Base-by-base conservation (phyloP, 2,888 invertebrate genomes). In the Dascillus cervinus region DNA sequence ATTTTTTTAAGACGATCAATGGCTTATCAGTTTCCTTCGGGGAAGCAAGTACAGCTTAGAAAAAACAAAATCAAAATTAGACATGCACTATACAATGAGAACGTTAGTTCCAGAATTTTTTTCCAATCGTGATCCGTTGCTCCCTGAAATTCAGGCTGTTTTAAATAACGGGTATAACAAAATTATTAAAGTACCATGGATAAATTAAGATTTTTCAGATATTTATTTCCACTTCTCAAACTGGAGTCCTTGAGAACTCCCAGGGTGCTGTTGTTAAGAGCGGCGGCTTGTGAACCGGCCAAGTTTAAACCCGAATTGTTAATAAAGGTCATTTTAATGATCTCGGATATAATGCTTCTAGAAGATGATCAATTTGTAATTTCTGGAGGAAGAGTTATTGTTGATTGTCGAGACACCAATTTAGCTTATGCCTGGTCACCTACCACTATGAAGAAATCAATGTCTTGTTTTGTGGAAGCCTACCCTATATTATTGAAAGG, bases 11-110 rank as follows among this genome's bases (percentile, higher is more conserved):
- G 27, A 27, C 4, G 17, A 27, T 11, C 27, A 27, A 19, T 27
- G 27, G 27, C 9, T 27, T 23, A 47, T 74, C 3, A 60, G 70
- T 2, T 80, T 78, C 53, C 60, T 80, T 8, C 66, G 80, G 3
- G 77, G 78, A 13, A 75, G 74, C 49, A 79, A 79, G 55, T 77
- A 67, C 52, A 77, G 76, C 41, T 52, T 79, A 47, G 75, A 77
- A 49, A 61, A 69, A 24, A 64, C 74, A 2, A 79, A 79, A 47
- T 67, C 72, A 43, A 78, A 77, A 52, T 37, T 79, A 4, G 78
- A 79, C 47, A 57, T 68, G 24, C 76, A 65, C 47, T 74, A 75
- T 47, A 69, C 77, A 1, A 35, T 75, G 30, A 63, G 68, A 15
- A 55, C 66, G 1, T 56, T 66, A 12, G 61, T 70, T 5, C 74